Base-by-base conservation (phyloP, 2,797 vertebrate species). In the Chelonia mydas region DNA sequence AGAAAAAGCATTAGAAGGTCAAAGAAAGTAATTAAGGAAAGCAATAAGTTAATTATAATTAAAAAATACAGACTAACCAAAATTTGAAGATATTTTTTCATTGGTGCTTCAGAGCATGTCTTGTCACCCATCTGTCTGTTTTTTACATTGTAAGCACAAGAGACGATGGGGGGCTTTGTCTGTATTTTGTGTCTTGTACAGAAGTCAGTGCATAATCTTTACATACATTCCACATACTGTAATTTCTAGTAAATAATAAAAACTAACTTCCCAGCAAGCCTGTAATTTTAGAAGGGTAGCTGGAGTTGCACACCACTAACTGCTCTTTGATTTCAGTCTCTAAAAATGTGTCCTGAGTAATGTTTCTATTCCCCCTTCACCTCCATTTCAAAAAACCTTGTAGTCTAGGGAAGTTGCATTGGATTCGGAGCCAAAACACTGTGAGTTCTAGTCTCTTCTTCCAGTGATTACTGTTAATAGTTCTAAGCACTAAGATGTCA, bases 171-270 rank as follows among this genome's bases (percentile, higher is more conserved):
- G 45, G 65, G 28, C 0, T 0, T 11, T 6, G 57, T 33, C 15
- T 61, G 55, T 55, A 47, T 27, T 94, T 74, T 55, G 51, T 74
- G 83, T 74, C 55, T 84, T 53, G 41, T 37, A 0, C 72, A 45
- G 6, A 57, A 51, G 55, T 2, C 78, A 81, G 33, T 31, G 54
- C 68, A 51, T 57, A 15, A 78, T 51, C 83, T 65, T 47, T 8
- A 47, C 25, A 1, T 47, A 47, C 12, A 13, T 76, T 76, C 72
- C 41, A 28, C 12, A 25, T 33, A 33, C 41, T 25, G 28, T 77
- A 77, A 77, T 77, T 49, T 15, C 41, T 21, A 81, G 47, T 74
- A 84, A 55, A 90, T 94, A 94, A 82, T 37, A 80, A 87, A 65
- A 79, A 28, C 5, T 12, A 25, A 41, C 47, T 83, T 79, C n/a